phyloP scores from a whole-genome alignment of 2,888 invertebrate species.

The Cistogaster globosa region DNA sequence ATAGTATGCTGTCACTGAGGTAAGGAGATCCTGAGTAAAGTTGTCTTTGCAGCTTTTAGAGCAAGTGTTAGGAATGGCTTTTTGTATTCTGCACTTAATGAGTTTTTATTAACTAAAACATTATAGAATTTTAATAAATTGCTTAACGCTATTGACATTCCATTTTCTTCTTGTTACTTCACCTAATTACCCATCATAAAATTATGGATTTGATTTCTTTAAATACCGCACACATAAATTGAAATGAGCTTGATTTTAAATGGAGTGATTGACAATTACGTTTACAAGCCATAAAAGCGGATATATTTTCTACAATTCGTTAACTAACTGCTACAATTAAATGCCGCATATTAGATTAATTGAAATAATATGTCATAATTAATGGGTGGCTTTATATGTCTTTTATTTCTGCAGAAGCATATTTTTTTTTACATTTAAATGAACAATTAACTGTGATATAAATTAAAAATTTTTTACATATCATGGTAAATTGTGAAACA shows the following conservation, averaged over 20 bases:
- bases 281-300: constrained; percentile 2
- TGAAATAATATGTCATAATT: constrained; percentile 41
- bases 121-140: too few relatives aligned
- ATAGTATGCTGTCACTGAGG: too few relatives aligned
- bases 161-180: too few relatives aligned
- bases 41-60: too few relatives aligned
- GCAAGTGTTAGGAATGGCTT: too few relatives aligned
- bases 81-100: too few relatives aligned
- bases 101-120: too few relatives aligned
- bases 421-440: constrained; percentile 34
- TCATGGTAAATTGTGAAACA: constrained; percentile 47
- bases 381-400: constrained; percentile 16
- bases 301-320: constrained; percentile 22
- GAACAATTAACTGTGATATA: constrained; percentile 22
- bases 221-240: too few relatives aligned
- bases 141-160: too few relatives aligned
- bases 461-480: constrained; percentile 30
- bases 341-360: not conserved
- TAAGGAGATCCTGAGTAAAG: too few relatives aligned
- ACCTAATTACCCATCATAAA: too few relatives aligned
- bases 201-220: too few relatives aligned
- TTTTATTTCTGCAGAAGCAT: not conserved
- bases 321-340: not conserved
- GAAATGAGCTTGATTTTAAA: not conserved
- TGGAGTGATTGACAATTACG: not conserved